Base-by-base conservation (phyloP, 2,113 vertebrate genomes). In the Melanerpes formicivorus region DNA sequence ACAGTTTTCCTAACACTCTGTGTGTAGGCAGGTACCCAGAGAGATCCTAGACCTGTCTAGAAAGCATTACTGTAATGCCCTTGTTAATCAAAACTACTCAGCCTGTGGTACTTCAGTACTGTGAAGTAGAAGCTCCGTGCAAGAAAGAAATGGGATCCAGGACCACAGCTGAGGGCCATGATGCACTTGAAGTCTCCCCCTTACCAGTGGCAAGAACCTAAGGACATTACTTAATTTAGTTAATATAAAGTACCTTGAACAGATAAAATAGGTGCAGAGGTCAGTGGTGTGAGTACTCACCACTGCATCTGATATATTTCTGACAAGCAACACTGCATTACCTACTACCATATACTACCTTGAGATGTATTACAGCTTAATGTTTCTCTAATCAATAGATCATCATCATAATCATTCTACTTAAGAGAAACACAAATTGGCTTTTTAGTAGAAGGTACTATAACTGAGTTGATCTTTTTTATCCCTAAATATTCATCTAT, bases 71-170 rank as follows among this genome's bases (percentile, higher is more conserved):
- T 58, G 19, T 69, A 90, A 92, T 79, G 66, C 54, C 58, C 6
- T 29, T 34, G 9, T 34, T 94, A 90, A 90, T 90, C 66, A 87
- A 84, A 93, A 84, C 74, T 86, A 64, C 37, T 90, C 48, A 64
- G 48, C 52, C 34, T 66, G 46, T 29, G 50, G 18, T 44, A 27
- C 29, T 67, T 63, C 34, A 44, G 14, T 1, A 55, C 15, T 2
- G 7, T 59, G 65, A 56, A 86, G 37, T 2, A 78, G 70, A 42
- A 88, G 44, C 29, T 85, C 6, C 18, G 50, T 50, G 54, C 29
- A 73, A 40, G 44, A 59, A 72, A 21, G 14, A 82, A 85, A 65
- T 10, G 4, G 16, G 14, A 56, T 5, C 42, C 64, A 67, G 14
- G 27, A 63, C 18, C 10, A 7, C 16, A 89, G 37, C 23, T 46